These are phyloP conservation scores for Pygmarrhopalites habei DNA, from an alignment of 1,140 invertebrate species.

Conservation along the genomic window DNA sequence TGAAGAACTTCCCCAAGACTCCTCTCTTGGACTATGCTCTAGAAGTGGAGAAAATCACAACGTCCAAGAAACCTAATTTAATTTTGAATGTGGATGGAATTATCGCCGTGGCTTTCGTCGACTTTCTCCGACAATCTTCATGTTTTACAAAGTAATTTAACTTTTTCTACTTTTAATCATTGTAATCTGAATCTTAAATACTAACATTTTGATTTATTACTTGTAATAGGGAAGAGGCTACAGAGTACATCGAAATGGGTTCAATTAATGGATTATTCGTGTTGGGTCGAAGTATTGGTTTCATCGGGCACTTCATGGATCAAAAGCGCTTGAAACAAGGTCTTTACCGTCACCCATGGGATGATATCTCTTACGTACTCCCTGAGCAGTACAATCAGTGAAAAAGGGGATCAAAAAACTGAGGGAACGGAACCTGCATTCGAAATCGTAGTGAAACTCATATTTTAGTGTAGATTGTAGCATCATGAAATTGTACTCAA, in stretches of 20 bases:
- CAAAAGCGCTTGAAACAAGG: conserved; percentile 98
- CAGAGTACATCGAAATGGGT: conserved; percentile 96
- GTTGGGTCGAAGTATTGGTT: conserved; percentile 94
- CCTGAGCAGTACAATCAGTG: conserved; percentile 61
- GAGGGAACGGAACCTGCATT: neutral
- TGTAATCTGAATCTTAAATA: neutral
- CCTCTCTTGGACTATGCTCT: conserved; percentile 91
- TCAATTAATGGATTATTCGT: conserved; percentile 98
- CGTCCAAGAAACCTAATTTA: conserved; percentile 97
- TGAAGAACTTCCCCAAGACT: conserved; percentile 84
- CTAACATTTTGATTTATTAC: neutral
- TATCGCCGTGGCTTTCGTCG: conserved; percentile 94
- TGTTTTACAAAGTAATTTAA: conserved; percentile 78
- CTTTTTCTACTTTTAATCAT: too few relatives aligned
- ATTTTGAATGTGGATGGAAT: conserved; percentile 99
- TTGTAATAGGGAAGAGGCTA: conserved; percentile 79
- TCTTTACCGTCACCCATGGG: conserved; percentile 98
- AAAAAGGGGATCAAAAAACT: neutral
- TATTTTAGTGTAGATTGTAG: too few relatives aligned
- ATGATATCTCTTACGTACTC: conserved; percentile 97
- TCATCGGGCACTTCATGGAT: conserved; percentile 98
- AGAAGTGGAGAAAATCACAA: conserved; percentile 96
- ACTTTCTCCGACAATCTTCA: conserved; percentile 84
- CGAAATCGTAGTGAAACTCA: neutral
- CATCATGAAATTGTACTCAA: too few relatives aligned